Conservation (phyloP, 2,797 vertebrate genomes). For the Manis pentadactyla region DNA sequence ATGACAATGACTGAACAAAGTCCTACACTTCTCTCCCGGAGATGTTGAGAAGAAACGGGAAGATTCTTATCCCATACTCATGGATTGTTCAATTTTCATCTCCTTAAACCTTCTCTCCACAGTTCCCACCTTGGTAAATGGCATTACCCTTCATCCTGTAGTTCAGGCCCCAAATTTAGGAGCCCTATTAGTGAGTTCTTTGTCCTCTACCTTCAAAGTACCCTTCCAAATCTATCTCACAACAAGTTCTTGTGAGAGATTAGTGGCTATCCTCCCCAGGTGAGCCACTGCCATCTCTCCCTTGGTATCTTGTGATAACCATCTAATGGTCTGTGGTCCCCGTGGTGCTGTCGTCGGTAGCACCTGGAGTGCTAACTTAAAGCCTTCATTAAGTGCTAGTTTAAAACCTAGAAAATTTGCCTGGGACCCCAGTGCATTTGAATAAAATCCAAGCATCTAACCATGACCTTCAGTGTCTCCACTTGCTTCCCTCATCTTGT, state of each 20-base stretch:
- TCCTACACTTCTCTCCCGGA: background rate
- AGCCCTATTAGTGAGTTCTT: background rate
- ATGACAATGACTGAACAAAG: background rate
- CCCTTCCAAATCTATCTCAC: background rate
- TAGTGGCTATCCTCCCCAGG: background rate
- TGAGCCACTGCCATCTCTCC: background rate
- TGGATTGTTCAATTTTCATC: background rate
- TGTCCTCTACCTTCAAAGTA: background rate
- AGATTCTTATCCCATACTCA: background rate
- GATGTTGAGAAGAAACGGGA: background rate
- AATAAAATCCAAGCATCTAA: background rate
- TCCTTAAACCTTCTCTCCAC: background rate
- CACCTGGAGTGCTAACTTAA: background rate
- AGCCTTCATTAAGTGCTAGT: background rate
- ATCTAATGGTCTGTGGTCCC: background rate
- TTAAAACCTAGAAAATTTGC: slow-evolving; percentile 13
- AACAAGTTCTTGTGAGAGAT: background rate
- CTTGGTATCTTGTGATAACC: background rate
- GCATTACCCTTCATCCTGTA: background rate
- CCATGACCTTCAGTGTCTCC: background rate
- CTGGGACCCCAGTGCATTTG: background rate
- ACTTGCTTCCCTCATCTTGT: background rate
- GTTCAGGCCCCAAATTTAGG: background rate
- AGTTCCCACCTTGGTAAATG: background rate
- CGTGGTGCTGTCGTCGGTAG: background rate